A percentile compares a stretch with the other conserved stretches of the same genome.
These are phyloP conservation scores for Pelecanus crispus DNA, from an alignment of 2,113 vertebrate species.

Conservation along the genomic window DNA sequence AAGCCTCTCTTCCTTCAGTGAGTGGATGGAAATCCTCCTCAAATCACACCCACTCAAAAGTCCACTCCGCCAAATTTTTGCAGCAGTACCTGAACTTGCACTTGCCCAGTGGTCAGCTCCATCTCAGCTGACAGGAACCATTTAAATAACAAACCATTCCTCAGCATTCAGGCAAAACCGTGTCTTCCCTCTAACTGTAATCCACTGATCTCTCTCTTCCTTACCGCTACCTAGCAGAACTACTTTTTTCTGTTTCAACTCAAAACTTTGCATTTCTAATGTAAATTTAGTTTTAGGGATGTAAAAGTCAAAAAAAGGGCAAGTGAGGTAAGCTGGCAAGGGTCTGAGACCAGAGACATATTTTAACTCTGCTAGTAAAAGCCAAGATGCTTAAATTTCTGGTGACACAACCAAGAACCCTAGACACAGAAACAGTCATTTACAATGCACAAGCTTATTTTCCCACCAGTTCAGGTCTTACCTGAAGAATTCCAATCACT, in stretches of 20 bases:
- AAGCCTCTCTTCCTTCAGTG: background rate
- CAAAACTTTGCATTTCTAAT: background rate
- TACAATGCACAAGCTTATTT: slow-evolving; percentile 9
- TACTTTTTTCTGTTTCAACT: background rate
- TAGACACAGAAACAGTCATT: slow-evolving; percentile 26
- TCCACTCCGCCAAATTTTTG: background rate
- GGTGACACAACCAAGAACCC: background rate
- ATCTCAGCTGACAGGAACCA: background rate
- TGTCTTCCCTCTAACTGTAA: background rate
- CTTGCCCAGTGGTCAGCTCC: background rate
- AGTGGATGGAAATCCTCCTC: background rate
- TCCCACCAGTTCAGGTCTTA: slow-evolving; percentile 60
- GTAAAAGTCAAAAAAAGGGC: background rate
- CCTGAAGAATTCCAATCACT: slow-evolving; percentile 97
- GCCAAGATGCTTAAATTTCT: background rate
- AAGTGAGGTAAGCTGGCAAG: background rate
- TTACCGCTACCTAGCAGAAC: background rate
- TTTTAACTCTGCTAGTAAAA: background rate
- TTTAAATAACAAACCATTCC: background rate
- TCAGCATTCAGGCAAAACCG: background rate
- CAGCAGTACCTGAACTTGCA: background rate
- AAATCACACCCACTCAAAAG: background rate
- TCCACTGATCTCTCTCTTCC: background rate
- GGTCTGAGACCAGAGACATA: background rate
- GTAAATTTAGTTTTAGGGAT: background rate